Conservation (phyloP, 2,888 invertebrate species). For the Seira ritae region DNA sequence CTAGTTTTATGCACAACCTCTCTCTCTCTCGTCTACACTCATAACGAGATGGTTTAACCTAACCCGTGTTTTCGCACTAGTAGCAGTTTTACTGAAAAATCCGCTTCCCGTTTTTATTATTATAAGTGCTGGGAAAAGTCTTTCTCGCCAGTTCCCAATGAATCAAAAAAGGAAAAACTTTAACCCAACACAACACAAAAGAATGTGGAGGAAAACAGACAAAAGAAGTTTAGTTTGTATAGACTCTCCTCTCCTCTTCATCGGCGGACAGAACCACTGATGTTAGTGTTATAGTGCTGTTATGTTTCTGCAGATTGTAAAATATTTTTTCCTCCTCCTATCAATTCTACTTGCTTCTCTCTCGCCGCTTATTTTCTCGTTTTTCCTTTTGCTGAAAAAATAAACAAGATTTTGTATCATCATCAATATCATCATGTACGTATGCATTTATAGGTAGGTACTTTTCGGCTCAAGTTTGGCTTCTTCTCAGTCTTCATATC, state of each 20-base stretch:
- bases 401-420: slow-evolving; percentile 6
- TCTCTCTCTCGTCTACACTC: too few species aligned
- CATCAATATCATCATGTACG: too few species aligned
- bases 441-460: too few species aligned
- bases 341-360: too few species aligned
- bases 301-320: slow-evolving; percentile 8
- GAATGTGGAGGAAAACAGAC: slow-evolving; percentile 40
- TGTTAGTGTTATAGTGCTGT: slow-evolving; percentile 2
- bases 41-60: not conserved
- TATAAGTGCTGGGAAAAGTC: slow-evolving; percentile 62
- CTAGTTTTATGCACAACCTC: too few species aligned
- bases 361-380: not conserved
- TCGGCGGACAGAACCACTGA: slow-evolving; percentile 14
- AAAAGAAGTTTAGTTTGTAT: slow-evolving; percentile 47
- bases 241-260: not conserved
- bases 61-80: not conserved
- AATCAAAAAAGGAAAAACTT: slow-evolving; percentile 29
- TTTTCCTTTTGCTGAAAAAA: not conserved
- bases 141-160: slow-evolving; percentile 61
- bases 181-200: slow-evolving; percentile 12
- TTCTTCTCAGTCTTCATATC: too few species aligned
- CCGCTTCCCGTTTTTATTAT: slow-evolving; percentile 29
- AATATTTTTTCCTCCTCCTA: not conserved
- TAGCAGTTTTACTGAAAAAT: not conserved
- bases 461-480: too few species aligned